Percentiles rank a stretch among this genome's conserved stretches.
Evolutionary conservation across 2,797 vertebrate species (phyloP).

Genomic region (Falco peregrinus): DNA sequence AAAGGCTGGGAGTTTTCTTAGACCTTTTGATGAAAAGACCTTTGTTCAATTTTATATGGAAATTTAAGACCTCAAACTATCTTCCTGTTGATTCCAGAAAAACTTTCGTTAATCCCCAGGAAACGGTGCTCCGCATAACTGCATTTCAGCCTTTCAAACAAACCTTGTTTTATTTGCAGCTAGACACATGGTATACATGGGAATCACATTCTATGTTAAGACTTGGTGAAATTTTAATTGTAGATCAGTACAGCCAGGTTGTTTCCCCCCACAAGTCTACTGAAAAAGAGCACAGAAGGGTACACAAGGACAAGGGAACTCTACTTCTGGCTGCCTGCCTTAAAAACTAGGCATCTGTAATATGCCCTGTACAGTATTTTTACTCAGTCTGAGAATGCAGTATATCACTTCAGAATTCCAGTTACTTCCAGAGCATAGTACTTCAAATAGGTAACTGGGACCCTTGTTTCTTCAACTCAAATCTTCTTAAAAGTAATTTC

Average conservation of each 20-base stretch:
- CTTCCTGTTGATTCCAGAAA: neutral
- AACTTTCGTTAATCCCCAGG: neutral
- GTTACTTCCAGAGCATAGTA: neutral
- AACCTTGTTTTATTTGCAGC: neutral
- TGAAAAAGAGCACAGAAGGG: neutral
- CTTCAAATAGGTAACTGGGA: neutral
- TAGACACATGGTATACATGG: accelerated
- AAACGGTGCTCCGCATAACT: neutral
- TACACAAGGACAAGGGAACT: neutral
- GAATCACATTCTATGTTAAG: neutral
- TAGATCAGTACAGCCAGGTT: neutral
- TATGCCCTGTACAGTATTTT: neutral
- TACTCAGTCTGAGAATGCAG: neutral
- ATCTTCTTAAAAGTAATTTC: neutral
- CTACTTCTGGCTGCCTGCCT: neutral
- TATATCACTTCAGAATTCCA: neutral
- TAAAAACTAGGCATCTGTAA: neutral
- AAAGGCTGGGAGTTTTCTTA: neutral
- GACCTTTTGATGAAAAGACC: neutral
- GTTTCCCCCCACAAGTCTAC: neutral
- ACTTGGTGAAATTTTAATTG: too few species aligned
- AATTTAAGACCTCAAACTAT: neutral
- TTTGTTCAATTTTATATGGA: neutral
- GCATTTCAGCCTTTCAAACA: neutral
- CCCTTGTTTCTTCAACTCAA: neutral